Evolutionary conservation across 2,797 vertebrate genomes (phyloP).

Genomic region (Pempheris klunzingeri): DNA sequence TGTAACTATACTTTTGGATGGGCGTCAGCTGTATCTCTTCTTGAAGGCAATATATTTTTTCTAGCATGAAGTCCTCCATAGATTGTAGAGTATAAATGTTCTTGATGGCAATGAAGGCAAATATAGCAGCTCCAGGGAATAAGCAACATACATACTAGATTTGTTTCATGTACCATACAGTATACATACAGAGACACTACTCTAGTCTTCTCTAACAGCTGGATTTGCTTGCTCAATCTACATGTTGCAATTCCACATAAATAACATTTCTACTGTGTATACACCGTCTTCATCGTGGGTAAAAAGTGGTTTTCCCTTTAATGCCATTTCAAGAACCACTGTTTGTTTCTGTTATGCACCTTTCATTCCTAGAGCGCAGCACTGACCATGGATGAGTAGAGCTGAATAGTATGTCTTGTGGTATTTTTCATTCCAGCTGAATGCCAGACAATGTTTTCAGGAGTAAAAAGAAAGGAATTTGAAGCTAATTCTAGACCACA

Average conservation of each 20-base stretch:
- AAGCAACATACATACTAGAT: background rate
- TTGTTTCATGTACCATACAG: background rate
- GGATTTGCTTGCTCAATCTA: background rate
- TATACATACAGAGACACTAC: background rate
- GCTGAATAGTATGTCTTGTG: conserved; percentile 60
- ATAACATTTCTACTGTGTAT: background rate
- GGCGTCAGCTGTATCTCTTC: background rate
- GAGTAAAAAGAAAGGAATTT: conserved; percentile 23
- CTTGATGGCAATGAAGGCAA: background rate
- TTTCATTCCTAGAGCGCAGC: conserved; percentile 52
- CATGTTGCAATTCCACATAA: background rate
- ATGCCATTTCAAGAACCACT: conserved; percentile 6
- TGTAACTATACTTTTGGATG: background rate
- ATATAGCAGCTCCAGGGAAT: background rate
- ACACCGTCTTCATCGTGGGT: background rate
- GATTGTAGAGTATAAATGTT: background rate
- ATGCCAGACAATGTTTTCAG: conserved; percentile 53
- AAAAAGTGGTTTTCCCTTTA: conserved; percentile 16
- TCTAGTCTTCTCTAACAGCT: background rate
- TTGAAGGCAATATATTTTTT: background rate
- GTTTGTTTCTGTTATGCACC: conserved; percentile 32
- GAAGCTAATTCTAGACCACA: conserved; percentile 16
- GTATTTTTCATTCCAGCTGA: conserved; percentile 50
- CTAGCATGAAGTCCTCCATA: background rate
- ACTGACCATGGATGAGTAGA: conserved; percentile 45